Base-by-base conservation (phyloP, 2,113 vertebrate genomes). In the Oreochromis tanganicae region DNA sequence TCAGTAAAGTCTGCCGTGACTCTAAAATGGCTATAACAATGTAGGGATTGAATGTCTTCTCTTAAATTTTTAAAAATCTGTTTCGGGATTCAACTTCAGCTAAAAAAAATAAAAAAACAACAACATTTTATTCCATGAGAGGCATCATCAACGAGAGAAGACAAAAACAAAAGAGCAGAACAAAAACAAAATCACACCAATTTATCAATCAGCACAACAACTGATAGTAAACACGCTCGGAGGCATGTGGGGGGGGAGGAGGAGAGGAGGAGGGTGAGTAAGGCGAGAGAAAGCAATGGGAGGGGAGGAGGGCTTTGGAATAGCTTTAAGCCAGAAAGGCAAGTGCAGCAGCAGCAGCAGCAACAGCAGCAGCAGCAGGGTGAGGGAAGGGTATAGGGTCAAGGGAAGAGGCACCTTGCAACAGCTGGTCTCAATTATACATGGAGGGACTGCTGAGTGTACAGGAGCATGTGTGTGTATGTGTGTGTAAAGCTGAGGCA, bases 341-440 rank as follows among this genome's bases (percentile, higher is more conserved):
- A 97, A 96, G 96, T 96, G 96, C 96, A 96, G 93, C 85, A 88
- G 91, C 50, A 61, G 66, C 96, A 96, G 93, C 85, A 88, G 90
- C 96, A 96, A 92, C 63, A 78, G 48, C 80, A 79, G 93, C 50
- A 66, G 73, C 88, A 83, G 87, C 32, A 82, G 91, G 87, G 90
- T 80, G 91, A 90, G 41, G 84, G 68, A 90, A 91, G 81, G 90
- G 87, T 88, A 89, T 85, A 84, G 90, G 91, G 94, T 92, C 78
- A 90, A 92, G 91, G 91, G 93, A 94, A 95, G 93, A 95, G 96
- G 96, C 96, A 97, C 96, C 96, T 97, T 96, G 95, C 96, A 97
- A 96, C 96, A 97, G 96, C 96, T 97, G 96, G 92, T 96, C 96
- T 95, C 96, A 96, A 96, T 97, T 97, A 96, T 95, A 94, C 91